A percentile compares a stretch with the other conserved stretches of the same genome.
Conservation (phyloP, 2,888 invertebrate species). For the Enchytraeus crypticus region DNA sequence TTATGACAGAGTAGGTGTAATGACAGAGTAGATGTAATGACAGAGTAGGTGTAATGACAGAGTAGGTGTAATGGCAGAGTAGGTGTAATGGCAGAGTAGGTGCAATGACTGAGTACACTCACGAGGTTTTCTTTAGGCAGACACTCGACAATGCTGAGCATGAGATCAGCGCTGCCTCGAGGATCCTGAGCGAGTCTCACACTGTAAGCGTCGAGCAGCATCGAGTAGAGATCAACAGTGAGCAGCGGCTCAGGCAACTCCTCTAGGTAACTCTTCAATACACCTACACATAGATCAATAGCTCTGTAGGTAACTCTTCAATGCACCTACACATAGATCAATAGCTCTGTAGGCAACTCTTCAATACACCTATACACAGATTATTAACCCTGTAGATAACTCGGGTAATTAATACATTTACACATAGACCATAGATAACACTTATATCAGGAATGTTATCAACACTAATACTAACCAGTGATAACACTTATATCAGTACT, state of each 20-base stretch:
- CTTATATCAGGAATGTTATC: background rate
- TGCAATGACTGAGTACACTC: background rate
- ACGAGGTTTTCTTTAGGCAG: conserved; percentile 15
- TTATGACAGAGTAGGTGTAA: no score
- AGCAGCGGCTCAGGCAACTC: conserved; percentile 16
- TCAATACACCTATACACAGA: conserved; percentile 8
- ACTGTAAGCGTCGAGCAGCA: conserved; percentile 17
- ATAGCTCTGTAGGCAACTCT: conserved; percentile 6
- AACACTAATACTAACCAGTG: conserved; percentile 59
- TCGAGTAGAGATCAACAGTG: conserved; percentile 11
- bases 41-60: no score
- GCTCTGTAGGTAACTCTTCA: conserved; percentile 10
- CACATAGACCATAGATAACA: background rate
- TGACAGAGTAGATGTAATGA: no score
- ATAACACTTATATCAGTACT: conserved; percentile 43
- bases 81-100: background rate
- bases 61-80: no score
- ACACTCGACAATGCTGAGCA: conserved; percentile 17
- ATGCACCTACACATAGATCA: conserved; percentile 1
- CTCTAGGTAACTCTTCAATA: conserved; percentile 10
- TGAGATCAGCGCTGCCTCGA: conserved; percentile 10
- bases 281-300: conserved; percentile 1
- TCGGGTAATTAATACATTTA: no score
- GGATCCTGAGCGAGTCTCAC: conserved; percentile 13
- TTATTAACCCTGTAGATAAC: background rate